Conservation (phyloP, 2,888 invertebrate genomes). For the Tipula lateralis region DNA sequence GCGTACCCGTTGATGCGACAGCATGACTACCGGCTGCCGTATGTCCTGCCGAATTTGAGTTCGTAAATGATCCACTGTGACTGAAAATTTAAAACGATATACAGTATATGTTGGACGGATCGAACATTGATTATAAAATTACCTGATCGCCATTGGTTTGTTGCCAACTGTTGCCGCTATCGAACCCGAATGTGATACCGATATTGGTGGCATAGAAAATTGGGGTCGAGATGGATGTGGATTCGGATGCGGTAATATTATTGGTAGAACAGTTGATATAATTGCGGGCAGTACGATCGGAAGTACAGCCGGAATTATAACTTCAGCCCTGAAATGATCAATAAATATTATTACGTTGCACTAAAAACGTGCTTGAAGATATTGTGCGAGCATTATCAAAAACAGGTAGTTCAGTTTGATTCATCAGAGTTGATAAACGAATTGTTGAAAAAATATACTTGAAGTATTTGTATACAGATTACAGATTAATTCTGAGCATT, state of each 20-base stretch:
- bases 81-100: not conserved
- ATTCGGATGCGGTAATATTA: not conserved
- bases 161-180: not conserved
- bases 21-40: not conserved
- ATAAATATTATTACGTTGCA: too few relatives aligned
- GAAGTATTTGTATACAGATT: too few relatives aligned
- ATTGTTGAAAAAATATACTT: too few relatives aligned
- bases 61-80: constrained; percentile 28
- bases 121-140: not conserved
- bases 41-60: constrained; percentile 13
- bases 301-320: constrained; percentile 19
- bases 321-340: not conserved
- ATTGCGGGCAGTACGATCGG: constrained; percentile 4
- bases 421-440: too few relatives aligned
- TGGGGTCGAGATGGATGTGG: not conserved
- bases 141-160: constrained; percentile 28
- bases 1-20: not conserved
- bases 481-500: too few relatives aligned
- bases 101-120: not conserved
- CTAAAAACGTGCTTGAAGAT: too few relatives aligned
- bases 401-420: too few relatives aligned
- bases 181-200: constrained; percentile 26
- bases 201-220: constrained; percentile 2
- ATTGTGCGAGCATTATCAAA: too few relatives aligned
- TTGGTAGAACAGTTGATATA: not conserved